Evolutionary conservation across 2,888 invertebrate genomes (phyloP).

Genomic region (Leptopilina drosophilae): DNA sequence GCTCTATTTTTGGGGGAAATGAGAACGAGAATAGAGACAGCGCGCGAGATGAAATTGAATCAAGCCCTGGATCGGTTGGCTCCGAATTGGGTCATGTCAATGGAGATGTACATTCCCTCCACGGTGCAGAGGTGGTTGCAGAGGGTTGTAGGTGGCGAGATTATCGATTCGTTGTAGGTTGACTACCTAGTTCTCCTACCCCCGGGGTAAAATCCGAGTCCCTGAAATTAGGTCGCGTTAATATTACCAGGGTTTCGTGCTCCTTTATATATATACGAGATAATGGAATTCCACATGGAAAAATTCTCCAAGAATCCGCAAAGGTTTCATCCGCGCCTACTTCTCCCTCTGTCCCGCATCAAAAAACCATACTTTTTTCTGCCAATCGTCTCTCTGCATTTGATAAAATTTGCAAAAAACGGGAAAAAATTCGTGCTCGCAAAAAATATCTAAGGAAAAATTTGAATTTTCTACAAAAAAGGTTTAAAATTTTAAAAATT

Average conservation of each 20-base stretch:
- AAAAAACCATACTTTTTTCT: not conserved
- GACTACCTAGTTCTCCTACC: constrained; percentile 43
- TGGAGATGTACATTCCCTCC: constrained; percentile 38
- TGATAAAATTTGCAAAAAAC: no score
- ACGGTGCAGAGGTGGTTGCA: constrained; percentile 23
- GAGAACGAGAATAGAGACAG: constrained; percentile 31
- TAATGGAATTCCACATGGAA: constrained; percentile 52
- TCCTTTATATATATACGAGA: constrained; percentile 47
- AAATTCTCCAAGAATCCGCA: constrained; percentile 18
- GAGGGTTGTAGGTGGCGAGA: constrained; percentile 46
- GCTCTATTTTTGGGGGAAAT: constrained; percentile 34
- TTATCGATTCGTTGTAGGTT: constrained; percentile 51
- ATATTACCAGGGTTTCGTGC: constrained; percentile 45
- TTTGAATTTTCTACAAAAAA: no score
- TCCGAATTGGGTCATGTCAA: constrained; percentile 38
- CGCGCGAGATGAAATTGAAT: constrained; percentile 34
- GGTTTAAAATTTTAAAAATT: no score
- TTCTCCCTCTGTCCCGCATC: not conserved
- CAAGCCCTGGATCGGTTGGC: constrained; percentile 35
- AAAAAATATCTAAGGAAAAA: no score
- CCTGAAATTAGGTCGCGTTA: constrained; percentile 55
- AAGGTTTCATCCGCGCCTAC: no score
- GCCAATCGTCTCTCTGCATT: no score
- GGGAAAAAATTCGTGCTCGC: no score
- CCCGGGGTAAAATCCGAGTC: constrained; percentile 53